Base-by-base conservation (phyloP, 2,888 invertebrate species). In the Erebia epiphron region DNA sequence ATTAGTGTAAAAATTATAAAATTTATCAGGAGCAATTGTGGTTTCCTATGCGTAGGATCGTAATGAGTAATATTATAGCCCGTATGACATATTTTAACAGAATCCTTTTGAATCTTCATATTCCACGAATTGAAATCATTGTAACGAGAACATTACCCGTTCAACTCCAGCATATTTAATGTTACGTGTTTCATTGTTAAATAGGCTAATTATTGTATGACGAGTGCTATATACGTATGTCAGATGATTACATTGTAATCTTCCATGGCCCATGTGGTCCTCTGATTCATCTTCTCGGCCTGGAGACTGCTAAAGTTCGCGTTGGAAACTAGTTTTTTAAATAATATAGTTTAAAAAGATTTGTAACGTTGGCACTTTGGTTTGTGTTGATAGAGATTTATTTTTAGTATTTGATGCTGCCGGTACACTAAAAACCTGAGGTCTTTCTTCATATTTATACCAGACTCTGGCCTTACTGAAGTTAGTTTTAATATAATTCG, bases 261-360 rank as follows among this genome's bases (percentile, higher is more conserved):
- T 80, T 80, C 80, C 81, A 85, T 80, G 79, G 76, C 76, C 80
- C 81, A 85, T 80, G 79, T 80, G 79, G 76, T 76, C 69, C 68
- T 76, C 77, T 88, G 89, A 89, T 73, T 89, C 88, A 89, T 68
- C 57, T 54, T 13, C n/a, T n/a, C 21, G 41, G 54, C 41, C 41
- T 41, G 60, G 16, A 16, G 87, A 50, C 56, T 50, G n/a, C 54
- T 56, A 64, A 70, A 68, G 60, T 77, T 69, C 69, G 60, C 66
- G 63, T 68, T 73, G 66, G 63, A 73, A 73, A 73, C 73, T 70
- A 49, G 73, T 71, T 71, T 58, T 68, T 35, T 35, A 35, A 35
- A 35, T 35, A 1, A 13, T 14, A 46, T 66, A 43, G 0, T 1
- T 11, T 43, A 43, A 43, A 50, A 69, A 69, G 21, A 49, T 62